Percentiles rank a stretch among this genome's conserved stretches.
These are phyloP conservation scores for Stenoptilia bipunctidactyla DNA, from an alignment of 2,888 invertebrate species.

Conservation along the genomic window DNA sequence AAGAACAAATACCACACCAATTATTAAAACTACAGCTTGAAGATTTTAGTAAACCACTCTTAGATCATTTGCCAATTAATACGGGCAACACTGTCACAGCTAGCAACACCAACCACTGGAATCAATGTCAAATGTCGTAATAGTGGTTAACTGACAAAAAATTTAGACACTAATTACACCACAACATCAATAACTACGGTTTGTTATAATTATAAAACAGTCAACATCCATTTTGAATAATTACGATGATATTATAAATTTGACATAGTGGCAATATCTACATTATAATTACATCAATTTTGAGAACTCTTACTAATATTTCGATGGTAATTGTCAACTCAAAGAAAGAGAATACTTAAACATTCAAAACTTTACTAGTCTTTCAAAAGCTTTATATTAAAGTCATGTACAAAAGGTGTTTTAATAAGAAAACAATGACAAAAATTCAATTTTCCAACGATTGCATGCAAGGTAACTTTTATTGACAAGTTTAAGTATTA, in stretches of 20 bases:
- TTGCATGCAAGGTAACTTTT: no score
- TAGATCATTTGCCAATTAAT: conserved; percentile 23
- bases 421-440: background rate
- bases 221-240: conserved; percentile 72
- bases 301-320: conserved; percentile 35
- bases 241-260: conserved; percentile 56
- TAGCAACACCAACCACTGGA: no score
- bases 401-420: background rate
- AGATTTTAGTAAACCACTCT: conserved; percentile 56
- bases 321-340: conserved; percentile 28
- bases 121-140: no score
- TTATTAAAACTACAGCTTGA: conserved; percentile 59
- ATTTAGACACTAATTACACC: conserved; percentile 66
- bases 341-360: conserved; percentile 34
- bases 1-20: conserved; percentile 69
- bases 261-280: conserved; percentile 66
- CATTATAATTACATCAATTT: conserved; percentile 47
- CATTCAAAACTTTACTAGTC: conserved; percentile 14
- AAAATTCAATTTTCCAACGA: background rate
- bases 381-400: no score
- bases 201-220: conserved; percentile 70
- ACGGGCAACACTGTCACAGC: no score
- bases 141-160: conserved; percentile 30
- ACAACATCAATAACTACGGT: conserved; percentile 73
- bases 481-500: conserved; percentile 26